Conservation (phyloP, 2,113 vertebrate genomes). For the Corydoras sp. region DNA sequence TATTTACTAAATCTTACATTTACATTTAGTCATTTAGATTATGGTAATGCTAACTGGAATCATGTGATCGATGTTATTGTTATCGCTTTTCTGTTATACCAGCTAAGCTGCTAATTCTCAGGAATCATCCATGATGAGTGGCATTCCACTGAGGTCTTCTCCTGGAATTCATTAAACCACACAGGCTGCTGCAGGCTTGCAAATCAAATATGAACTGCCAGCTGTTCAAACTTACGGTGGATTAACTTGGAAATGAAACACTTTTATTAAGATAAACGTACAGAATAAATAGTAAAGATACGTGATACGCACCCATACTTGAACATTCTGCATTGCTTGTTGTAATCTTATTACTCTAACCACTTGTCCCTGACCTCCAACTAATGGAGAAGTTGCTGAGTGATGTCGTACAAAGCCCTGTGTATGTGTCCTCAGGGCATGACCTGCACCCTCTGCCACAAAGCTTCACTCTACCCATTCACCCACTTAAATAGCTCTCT, state of each 20-base stretch:
- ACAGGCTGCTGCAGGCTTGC: neutral
- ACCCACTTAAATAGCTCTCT: conserved; percentile 37
- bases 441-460: conserved; percentile 9
- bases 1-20: too few species aligned
- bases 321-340: conserved; percentile 13
- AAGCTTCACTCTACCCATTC: conserved; percentile 23
- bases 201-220: neutral
- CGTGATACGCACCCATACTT: neutral
- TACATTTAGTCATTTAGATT: too few species aligned
- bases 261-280: neutral
- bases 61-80: neutral
- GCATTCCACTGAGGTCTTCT: conserved; percentile 27
- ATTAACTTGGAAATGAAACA: neutral
- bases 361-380: conserved; percentile 29
- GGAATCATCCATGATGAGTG: conserved; percentile 3
- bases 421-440: conserved; percentile 22
- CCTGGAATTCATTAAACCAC: neutral
- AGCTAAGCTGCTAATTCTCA: conserved; percentile 12
- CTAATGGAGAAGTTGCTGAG: conserved; percentile 35
- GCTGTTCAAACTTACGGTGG: neutral
- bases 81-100: neutral
- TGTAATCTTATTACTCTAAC: conserved; percentile 10
- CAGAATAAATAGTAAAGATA: conserved; percentile 4
- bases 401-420: conserved; percentile 31
- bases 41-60: neutral